Base-by-base conservation (phyloP, 2,797 vertebrate species). In the Kryptopterus vitreolus region DNA sequence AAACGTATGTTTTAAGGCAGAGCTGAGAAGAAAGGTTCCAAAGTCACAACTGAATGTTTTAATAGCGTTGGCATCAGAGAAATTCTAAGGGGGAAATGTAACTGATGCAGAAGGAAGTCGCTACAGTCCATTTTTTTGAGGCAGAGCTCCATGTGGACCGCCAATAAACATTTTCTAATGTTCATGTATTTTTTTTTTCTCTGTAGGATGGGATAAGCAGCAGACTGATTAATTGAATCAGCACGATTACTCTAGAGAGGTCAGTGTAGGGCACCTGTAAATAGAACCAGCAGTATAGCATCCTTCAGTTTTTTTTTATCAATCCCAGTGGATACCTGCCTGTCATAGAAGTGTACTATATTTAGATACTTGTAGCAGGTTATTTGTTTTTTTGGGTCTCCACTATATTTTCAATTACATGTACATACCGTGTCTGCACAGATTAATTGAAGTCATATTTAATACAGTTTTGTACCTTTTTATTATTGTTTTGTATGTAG, bases 401-500 rank as follows among this genome's bases (percentile, higher is more conserved):
- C 85, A 87, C 70, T 88, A 89, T 90, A 92, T 94, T 93, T 93
- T 90, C 84, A 92, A 89, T 83, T 92, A 80, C 91, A 43, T 94
- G 93, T 94, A 93, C 84, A 92, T 92, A 93, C 48, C 79, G 81
- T 88, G 89, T 89, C 69, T 87, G 89, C 88, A 89, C 80, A 77
- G 83, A 86, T 82, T 87, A 87, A 87, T 84, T 81, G 87, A 91
- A 87, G 88, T 77, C 91, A 89, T 94, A 93, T 90, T 91, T 91
- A 89, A 93, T 90, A 92, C 90, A 92, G 88, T 82, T 93, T 93
- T 92, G 82, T 89, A 91, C 81, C 85, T 89, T 89, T 55, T 94
- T 91, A 85, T 77, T 91, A 90, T 88, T 86, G 89, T 92, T 88
- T 94, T 89, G 77, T 92, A 91, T 90, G 84, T 89, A 91, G 88